phyloP scores from a whole-genome alignment of 2,113 vertebrate species.

The Siniperca knerii region DNA sequence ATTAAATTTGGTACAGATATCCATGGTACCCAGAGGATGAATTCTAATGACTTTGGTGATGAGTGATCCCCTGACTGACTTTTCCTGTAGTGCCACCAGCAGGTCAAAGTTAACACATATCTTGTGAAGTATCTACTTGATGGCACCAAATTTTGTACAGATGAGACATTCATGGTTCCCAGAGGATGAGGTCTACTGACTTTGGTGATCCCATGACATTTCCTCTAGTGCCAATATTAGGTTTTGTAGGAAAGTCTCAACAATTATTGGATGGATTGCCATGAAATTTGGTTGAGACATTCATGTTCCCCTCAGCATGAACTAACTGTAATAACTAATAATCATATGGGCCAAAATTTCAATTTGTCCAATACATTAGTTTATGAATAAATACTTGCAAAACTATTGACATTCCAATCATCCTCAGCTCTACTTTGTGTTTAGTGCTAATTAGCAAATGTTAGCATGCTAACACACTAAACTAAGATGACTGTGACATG shows the following conservation, averaged over 20 bases:
- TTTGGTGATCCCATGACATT: neutral
- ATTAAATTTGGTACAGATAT: neutral
- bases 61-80: neutral
- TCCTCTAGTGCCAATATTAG: neutral
- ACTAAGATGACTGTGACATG: neutral
- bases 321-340: neutral
- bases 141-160: too few species aligned
- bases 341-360: neutral
- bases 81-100: neutral
- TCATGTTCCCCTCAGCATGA: too few species aligned
- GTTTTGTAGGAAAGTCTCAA: neutral
- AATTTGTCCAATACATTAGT: neutral
- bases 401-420: neutral
- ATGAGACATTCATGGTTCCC: neutral
- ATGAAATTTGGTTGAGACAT: neutral
- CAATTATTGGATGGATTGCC: neutral
- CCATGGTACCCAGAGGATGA: neutral
- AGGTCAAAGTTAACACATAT: neutral
- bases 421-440: neutral
- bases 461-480: neutral
- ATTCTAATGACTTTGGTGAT: too few species aligned
- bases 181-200: neutral
- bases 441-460: neutral
- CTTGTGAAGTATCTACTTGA: neutral
- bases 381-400: neutral